These are phyloP conservation scores for Prunella strophiata DNA, from an alignment of 2,797 vertebrate species.

Conservation along the genomic window DNA sequence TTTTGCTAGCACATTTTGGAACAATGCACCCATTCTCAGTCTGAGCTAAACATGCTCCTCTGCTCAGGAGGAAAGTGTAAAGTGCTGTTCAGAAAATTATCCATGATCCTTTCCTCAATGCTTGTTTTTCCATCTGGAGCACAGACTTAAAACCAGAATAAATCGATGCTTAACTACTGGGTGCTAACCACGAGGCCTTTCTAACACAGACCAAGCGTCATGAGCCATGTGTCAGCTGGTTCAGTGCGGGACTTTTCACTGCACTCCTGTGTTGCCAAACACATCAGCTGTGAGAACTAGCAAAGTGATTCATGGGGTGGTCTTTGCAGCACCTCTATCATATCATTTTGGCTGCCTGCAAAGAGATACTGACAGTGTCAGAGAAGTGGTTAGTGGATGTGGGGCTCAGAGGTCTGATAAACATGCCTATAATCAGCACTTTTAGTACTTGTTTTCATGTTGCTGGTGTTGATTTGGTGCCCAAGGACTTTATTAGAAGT, in stretches of 20 bases:
- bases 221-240: background rate
- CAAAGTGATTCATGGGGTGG: background rate
- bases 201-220: background rate
- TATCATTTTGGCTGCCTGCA: background rate
- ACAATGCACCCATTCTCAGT: background rate
- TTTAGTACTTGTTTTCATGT: background rate
- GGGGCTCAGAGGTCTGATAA: background rate
- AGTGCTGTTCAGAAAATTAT: background rate
- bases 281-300: background rate
- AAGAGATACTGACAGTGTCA: background rate
- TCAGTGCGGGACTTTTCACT: background rate
- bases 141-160: background rate
- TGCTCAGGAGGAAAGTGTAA: background rate
- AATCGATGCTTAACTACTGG: background rate
- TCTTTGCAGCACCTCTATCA: background rate
- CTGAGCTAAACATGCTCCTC: rapidly evolving
- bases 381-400: background rate
- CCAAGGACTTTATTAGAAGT: background rate
- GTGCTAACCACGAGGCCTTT: background rate
- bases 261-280: background rate
- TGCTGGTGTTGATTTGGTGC: background rate
- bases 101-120: background rate
- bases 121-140: background rate
- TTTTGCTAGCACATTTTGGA: background rate
- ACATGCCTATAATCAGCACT: background rate